Evolutionary conservation across 30 jellyfish, hydroid and myxozoan genomes (phyloP), one percentile per base, ranked within the genome.

Genomic region (Morbakka virulenta): DNA sequence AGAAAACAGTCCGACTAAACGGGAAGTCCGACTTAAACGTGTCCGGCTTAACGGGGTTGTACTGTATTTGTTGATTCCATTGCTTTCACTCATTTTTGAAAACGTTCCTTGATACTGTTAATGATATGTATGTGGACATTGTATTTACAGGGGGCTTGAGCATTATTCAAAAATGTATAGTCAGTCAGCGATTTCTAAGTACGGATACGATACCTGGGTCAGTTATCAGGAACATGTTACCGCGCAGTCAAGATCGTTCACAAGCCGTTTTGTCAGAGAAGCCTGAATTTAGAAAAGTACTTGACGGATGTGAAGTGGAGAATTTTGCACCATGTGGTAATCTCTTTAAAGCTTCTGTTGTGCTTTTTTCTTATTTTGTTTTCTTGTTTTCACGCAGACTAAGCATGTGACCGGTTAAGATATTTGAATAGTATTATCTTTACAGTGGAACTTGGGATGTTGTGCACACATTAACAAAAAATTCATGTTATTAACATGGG

Each of bases 271-370:
- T 41, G 57, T 41, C 57, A 41, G 57, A 41, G 57, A 41, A 41
- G 17, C 13, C 17, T 17, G 57, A 41, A 41, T 21, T 36, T 13
- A 84, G 28, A 0, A 65, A 1, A 22, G 88, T 67, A 28, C 4
- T 4, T 14, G 95, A 88, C 57, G 97, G 97, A n/a, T 36, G 73
- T 1, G 73, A 68, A 28, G 57, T 90, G 77, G 77, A 90, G 65
- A 90, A 90, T 36, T 78, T 83, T 28, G 94, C 97, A 0, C 96
- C 97, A 23, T 78, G 86, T 78, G 87, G 97, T 90, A 50, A 0
- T 82, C 83, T 13, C 11, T 14, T 70, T 50, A 12, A 17, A 6
- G 1, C 27, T 50, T 0, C 0, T 1, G 62, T 17, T 47, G 0
- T 9, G 6, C 52, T 70, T 70, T 2, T 47, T 70, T 20, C 48